These are phyloP conservation scores for Chrysemys picta DNA, from an alignment of 2,113 vertebrate species.

Conservation along the genomic window DNA sequence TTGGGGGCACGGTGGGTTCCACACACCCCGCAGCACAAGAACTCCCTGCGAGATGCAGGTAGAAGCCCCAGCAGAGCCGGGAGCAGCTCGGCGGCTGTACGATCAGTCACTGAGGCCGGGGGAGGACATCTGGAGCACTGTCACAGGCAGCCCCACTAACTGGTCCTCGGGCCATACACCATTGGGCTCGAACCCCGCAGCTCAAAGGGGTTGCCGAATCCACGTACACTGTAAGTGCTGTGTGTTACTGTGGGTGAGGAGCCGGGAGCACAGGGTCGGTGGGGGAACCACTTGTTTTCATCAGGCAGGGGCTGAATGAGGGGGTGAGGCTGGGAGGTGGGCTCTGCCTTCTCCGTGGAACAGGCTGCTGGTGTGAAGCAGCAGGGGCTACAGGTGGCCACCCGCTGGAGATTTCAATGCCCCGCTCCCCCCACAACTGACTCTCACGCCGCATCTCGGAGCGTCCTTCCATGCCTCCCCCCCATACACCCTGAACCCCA, in stretches of 20 bases:
- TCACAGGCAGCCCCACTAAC: neutral
- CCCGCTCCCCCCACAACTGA: fast-evolving
- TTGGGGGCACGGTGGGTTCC: neutral
- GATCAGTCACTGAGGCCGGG: neutral
- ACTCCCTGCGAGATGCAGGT: neutral
- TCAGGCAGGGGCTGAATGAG: fast-evolving
- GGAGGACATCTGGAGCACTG: no score
- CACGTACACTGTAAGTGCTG: fast-evolving
- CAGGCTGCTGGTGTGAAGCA: neutral
- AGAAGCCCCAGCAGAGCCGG: neutral
- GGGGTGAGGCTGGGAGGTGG: neutral
- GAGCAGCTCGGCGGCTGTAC: neutral
- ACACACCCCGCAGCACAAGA: neutral
- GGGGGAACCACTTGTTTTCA: neutral
- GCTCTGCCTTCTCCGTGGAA: neutral
- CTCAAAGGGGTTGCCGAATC: neutral
- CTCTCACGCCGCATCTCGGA: neutral
- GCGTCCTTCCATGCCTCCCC: fast-evolving
- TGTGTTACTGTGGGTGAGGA: fast-evolving
- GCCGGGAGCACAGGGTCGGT: neutral
- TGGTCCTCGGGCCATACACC: fast-evolving
- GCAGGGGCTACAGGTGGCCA: neutral
- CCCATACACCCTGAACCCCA: neutral
- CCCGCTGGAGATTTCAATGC: fast-evolving
- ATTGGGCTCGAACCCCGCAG: fast-evolving